Evolutionary conservation across 2,888 invertebrate species (phyloP).

Genomic region (Lepidonotus clava): DNA sequence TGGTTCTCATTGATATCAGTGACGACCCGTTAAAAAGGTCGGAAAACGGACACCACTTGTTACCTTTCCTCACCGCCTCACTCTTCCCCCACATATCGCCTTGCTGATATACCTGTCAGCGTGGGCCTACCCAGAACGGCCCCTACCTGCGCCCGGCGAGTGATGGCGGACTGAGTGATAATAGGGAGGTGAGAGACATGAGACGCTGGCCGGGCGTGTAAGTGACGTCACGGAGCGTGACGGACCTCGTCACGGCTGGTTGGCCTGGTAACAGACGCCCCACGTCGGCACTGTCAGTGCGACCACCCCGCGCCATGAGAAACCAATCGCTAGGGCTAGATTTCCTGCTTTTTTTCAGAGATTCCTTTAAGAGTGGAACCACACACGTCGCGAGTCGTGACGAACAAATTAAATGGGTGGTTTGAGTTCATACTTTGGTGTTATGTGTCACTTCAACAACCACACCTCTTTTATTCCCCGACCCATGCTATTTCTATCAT

Average conservation of each 20-base stretch:
- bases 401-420: background rate
- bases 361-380: background rate
- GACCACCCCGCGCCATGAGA: background rate
- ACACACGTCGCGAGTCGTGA: background rate
- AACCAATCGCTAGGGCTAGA: background rate
- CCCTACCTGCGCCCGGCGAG: no score
- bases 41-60: conserved; percentile 5
- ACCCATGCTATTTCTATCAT: background rate
- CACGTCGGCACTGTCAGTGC: background rate
- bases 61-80: no score
- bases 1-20: conserved; percentile 36
- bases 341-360: background rate
- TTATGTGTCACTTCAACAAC: background rate
- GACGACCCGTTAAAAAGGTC: conserved; percentile 13
- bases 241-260: conserved; percentile 2
- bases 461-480: background rate
- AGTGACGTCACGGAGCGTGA: conserved; percentile 25
- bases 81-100: no score
- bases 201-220: background rate
- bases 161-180: background rate
- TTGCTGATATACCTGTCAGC: no score
- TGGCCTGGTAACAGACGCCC: background rate
- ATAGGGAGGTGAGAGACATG: conserved; percentile 5
- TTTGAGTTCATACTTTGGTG: background rate
- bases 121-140: no score